These are phyloP conservation scores for Conomelus anceps DNA, from an alignment of 2,888 invertebrate genomes.

Conservation along the genomic window DNA sequence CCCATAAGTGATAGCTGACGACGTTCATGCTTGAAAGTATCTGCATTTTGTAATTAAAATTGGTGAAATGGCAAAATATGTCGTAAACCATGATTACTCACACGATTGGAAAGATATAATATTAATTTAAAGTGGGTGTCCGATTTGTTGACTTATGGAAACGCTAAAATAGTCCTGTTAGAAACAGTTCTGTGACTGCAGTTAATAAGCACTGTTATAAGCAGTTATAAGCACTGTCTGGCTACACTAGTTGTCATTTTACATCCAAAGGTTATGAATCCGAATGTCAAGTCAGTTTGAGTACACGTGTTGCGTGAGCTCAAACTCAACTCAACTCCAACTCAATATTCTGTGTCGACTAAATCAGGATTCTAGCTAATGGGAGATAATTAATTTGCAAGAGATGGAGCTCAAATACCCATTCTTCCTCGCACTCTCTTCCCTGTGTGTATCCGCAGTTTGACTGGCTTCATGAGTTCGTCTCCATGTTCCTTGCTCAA, in stretches of 20 bases:
- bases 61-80: background rate
- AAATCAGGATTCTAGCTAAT: background rate
- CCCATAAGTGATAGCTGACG: background rate
- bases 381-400: background rate
- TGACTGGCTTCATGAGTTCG: background rate
- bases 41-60: too few species aligned
- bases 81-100: background rate
- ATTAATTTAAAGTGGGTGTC: background rate
- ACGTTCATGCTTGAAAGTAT: too few species aligned
- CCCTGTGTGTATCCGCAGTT: background rate
- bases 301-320: too few species aligned
- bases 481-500: background rate
- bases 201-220: too few species aligned
- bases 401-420: background rate
- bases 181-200: too few species aligned
- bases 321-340: too few species aligned
- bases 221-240: background rate
- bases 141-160: background rate
- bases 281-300: background rate
- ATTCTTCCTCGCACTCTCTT: background rate
- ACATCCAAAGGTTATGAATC: background rate
- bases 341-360: background rate
- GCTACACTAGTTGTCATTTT: background rate
- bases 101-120: background rate
- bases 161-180: background rate